A percentile compares a stretch with the other conserved stretches of the same genome.
Evolutionary conservation across 2,797 vertebrate species (phyloP).

Genomic region (Taenioides sp.): DNA sequence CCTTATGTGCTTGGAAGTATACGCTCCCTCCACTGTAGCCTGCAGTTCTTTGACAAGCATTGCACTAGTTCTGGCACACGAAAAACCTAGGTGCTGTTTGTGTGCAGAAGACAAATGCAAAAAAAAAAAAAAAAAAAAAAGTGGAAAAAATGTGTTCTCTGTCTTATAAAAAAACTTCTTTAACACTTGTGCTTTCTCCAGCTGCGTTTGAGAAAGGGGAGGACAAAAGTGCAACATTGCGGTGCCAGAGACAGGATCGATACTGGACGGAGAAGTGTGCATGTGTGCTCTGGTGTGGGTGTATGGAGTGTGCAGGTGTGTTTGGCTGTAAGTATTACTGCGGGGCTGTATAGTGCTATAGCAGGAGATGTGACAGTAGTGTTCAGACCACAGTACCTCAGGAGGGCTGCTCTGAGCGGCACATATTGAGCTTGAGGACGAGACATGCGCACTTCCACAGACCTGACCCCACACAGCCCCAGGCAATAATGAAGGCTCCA

Average conservation of each 20-base stretch:
- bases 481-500: slow-evolving; percentile 63
- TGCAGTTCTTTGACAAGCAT: not conserved
- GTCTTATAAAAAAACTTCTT: not conserved
- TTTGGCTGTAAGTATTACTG: slow-evolving; percentile 49
- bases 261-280: slow-evolving; percentile 39
- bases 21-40: not conserved
- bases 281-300: slow-evolving; percentile 11
- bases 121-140: slow-evolving; percentile 8
- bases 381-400: slow-evolving; percentile 58
- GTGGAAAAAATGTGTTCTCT: not conserved
- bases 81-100: slow-evolving; percentile 6
- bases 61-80: not conserved
- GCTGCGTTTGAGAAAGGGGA: slow-evolving; percentile 15
- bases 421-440: slow-evolving; percentile 63
- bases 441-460: slow-evolving; percentile 53
- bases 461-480: slow-evolving; percentile 59
- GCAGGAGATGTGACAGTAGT: slow-evolving; percentile 62
- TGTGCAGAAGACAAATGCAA: not conserved
- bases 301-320: slow-evolving; percentile 18
- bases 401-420: slow-evolving; percentile 55
- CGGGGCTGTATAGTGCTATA: slow-evolving; percentile 41
- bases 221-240: slow-evolving; percentile 22
- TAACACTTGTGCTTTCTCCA: not conserved
- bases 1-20: slow-evolving; percentile 1
- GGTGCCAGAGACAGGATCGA: slow-evolving; percentile 29